Evolutionary conservation across 2,888 invertebrate genomes (phyloP), one percentile per base, ranked within the genome.

Genomic region (Tuta absoluta): DNA sequence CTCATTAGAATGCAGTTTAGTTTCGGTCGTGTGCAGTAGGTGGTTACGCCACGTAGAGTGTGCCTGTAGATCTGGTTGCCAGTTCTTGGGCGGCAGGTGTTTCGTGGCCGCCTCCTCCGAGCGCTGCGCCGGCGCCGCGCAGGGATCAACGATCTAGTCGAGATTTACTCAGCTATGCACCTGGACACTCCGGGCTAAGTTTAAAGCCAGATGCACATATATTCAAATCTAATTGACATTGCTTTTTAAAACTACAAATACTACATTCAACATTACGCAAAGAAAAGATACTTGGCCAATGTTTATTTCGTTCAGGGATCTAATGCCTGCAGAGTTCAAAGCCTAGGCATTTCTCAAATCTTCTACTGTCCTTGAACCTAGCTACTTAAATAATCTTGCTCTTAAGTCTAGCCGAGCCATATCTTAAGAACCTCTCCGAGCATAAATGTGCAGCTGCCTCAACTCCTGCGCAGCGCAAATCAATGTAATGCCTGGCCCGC

Each of bases 31-130:
- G 33, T 19, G 28, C 5, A 65, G 63, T 66, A 62, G 72, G 78
- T 81, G 68, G 70, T 45, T 76, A 65, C 78, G 81, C 69, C 59
- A 68, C 67, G 68, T 7, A 63, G 64, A 67, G 72, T 66, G 62
- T 66, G 69, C 67, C n/a, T 24, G 7, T 69, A 66, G 70, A 81
- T 82, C 86, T 86, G 85, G 87, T 89, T 78, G 80, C 81, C 74
- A 85, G 89, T 88, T 87, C 90, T 87, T 86, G 91, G 91, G 91
- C 89, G 91, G 91, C 91, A 91, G 91, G 91, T 91, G 91, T 89
- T 86, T 82, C 85, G 81, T 71, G 75, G 73, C 84, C 72, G 75
- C 89, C 90, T 89, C 91, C 91, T 87, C 88, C 86, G 33, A 80
- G 83, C 83, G 80, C 84, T 82, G 84, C 86, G 85, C 86, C 83